Conservation (phyloP, 2,888 invertebrate species). For the Macropis europaea region DNA sequence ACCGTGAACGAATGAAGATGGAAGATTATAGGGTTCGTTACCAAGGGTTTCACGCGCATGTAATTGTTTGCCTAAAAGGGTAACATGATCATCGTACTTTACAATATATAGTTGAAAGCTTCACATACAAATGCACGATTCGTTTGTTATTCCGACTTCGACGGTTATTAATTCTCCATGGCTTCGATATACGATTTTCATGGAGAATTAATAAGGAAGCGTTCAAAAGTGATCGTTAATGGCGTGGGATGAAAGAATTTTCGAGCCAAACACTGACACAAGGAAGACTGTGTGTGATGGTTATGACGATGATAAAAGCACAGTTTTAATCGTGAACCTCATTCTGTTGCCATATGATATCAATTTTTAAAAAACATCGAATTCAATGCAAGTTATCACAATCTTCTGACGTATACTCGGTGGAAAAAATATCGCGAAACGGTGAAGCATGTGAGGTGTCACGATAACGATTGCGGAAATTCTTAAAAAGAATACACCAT, state of each 20-base stretch:
- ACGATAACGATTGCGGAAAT: too few relatives aligned
- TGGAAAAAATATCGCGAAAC: too few relatives aligned
- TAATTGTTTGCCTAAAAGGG: not conserved
- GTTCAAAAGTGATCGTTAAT: not conserved
- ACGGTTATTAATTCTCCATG: not conserved
- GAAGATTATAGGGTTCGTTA: not conserved
- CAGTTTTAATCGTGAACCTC: not conserved
- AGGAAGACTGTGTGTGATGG: not conserved
- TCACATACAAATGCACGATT: conserved; percentile 6
- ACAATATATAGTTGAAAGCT: conserved; percentile 3
- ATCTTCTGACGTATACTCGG: conserved; percentile 18
- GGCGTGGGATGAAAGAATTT: not conserved
- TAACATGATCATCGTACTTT: not conserved
- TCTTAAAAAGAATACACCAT: too few relatives aligned
- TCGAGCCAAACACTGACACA: not conserved
- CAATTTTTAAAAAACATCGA: not conserved
- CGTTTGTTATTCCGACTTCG: not conserved
- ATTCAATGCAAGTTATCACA: conserved; percentile 16
- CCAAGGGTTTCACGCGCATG: conserved; percentile 11
- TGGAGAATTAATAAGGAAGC: conserved; percentile 1
- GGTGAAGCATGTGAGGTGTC: too few relatives aligned
- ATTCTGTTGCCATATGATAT: not conserved
- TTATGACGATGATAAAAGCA: not conserved
- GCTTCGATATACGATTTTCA: not conserved
- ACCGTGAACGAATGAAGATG: not conserved